Evolutionary conservation across 2,113 vertebrate species (phyloP).

Genomic region (Crotalus viridis): DNA sequence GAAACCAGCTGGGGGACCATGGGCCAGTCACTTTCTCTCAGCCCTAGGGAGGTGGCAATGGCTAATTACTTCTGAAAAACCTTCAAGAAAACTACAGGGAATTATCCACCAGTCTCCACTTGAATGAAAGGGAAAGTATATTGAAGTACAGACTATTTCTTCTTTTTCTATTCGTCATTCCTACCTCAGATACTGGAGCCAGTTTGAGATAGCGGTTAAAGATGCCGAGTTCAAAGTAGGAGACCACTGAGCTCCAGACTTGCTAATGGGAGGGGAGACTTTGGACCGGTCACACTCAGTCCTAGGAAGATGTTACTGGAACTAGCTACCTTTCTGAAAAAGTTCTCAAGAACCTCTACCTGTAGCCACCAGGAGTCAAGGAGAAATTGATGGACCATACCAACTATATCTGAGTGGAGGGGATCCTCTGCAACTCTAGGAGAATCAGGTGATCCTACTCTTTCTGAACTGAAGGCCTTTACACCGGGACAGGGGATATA

Average conservation of each 20-base stretch:
- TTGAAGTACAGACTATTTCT: background rate
- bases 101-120: background rate
- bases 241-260: background rate
- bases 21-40: too few relatives aligned
- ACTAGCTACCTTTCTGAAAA: too few relatives aligned
- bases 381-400: background rate
- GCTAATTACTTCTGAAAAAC: background rate
- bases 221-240: background rate
- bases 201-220: background rate
- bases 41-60: background rate
- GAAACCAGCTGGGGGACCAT: too few relatives aligned
- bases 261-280: background rate
- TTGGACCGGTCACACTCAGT: background rate
- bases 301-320: too few relatives aligned
- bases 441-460: too few relatives aligned
- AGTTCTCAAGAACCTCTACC: background rate
- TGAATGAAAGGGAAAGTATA: background rate
- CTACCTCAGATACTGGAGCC: background rate
- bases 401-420: too few relatives aligned
- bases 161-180: background rate
- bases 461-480: too few relatives aligned
- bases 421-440: too few relatives aligned
- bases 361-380: background rate
- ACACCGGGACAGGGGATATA: too few relatives aligned
- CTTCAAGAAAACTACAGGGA: background rate